phyloP scores from a whole-genome alignment of 2,888 invertebrate species.

The Ophioninae sp. region DNA sequence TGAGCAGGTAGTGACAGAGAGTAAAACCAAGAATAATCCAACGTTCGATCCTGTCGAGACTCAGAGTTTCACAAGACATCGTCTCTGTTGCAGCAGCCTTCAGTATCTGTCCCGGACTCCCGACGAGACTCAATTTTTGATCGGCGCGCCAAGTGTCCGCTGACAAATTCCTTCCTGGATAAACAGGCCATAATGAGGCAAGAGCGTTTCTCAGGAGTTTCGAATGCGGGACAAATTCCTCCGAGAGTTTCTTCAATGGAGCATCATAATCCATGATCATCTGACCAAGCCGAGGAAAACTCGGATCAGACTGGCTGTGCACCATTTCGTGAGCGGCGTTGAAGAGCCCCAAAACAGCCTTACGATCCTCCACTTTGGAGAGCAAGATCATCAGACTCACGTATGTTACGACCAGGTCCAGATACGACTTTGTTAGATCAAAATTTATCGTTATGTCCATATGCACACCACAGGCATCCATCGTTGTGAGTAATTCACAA shows the following conservation, averaged over 20 bases:
- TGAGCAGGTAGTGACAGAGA: constrained; percentile 93
- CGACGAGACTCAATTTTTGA: constrained; percentile 95
- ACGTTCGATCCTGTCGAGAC: constrained; percentile 96
- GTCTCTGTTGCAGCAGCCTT: constrained; percentile 97
- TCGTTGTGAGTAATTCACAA: constrained; percentile 94
- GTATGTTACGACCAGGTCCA: constrained; percentile 97
- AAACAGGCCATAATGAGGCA: constrained; percentile 93
- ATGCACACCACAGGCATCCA: constrained; percentile 97
- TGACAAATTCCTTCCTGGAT: constrained; percentile 93
- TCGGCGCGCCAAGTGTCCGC: constrained; percentile 98
- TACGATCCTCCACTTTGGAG: constrained; percentile 98
- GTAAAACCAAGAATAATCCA: constrained; percentile 98
- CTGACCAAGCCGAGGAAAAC: constrained; percentile 97
- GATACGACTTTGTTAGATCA: constrained; percentile 96
- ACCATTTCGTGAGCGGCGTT: constrained; percentile 99
- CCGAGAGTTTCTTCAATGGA: constrained; percentile 96
- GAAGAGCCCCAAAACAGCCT: constrained; percentile 97
- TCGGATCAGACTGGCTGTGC: constrained; percentile 93
- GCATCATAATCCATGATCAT: constrained; percentile 99
- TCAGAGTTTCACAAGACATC: constrained; percentile 98
- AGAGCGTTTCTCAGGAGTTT: constrained; percentile 93
- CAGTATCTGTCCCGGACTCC: constrained; percentile 95
- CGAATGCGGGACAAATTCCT: constrained; percentile 98
- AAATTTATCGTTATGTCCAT: constrained; percentile 97
- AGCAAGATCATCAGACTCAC: constrained; percentile 97